phyloP scores from a whole-genome alignment of 2,113 vertebrate species.

The Halichoerus grypus region DNA sequence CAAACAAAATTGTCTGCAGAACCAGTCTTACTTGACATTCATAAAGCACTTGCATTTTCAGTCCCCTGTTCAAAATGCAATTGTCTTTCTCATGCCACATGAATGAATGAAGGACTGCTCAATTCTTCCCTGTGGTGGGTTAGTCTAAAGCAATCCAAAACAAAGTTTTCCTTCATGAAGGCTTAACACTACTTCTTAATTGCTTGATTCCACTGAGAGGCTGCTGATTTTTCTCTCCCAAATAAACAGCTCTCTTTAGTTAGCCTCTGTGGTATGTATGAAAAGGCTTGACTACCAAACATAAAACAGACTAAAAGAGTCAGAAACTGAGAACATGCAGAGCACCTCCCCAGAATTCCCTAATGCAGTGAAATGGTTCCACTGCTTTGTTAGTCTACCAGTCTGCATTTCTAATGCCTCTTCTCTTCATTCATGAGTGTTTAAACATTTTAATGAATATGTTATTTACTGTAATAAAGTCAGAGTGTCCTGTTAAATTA shows the following conservation, averaged over 20 bases:
- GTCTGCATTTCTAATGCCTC: constrained; percentile 67
- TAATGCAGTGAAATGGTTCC: background rate
- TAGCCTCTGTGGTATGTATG: background rate
- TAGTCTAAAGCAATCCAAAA: constrained; percentile 41
- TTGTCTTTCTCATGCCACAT: background rate
- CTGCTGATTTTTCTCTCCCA: constrained; percentile 5
- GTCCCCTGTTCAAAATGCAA: background rate
- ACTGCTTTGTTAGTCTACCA: constrained; percentile 66
- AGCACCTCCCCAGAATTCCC: background rate
- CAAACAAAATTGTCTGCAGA: background rate
- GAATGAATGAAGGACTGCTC: background rate
- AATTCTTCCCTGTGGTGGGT: background rate
- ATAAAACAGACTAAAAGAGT: background rate
- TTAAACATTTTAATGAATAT: constrained; percentile 81
- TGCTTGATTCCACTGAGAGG: constrained; percentile 31
- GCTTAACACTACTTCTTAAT: constrained; percentile 45
- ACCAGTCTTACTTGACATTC: background rate
- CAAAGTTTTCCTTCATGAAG: constrained; percentile 55
- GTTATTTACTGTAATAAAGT: constrained; percentile 81
- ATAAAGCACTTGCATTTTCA: constrained; percentile 31
- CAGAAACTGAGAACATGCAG: background rate
- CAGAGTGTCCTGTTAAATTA: constrained; percentile 81
- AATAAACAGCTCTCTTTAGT: constrained; percentile 10
- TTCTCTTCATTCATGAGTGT: constrained; percentile 75
- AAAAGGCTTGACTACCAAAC: background rate